Conservation (phyloP, 2,888 invertebrate genomes). For the Strigamia crassipes region DNA sequence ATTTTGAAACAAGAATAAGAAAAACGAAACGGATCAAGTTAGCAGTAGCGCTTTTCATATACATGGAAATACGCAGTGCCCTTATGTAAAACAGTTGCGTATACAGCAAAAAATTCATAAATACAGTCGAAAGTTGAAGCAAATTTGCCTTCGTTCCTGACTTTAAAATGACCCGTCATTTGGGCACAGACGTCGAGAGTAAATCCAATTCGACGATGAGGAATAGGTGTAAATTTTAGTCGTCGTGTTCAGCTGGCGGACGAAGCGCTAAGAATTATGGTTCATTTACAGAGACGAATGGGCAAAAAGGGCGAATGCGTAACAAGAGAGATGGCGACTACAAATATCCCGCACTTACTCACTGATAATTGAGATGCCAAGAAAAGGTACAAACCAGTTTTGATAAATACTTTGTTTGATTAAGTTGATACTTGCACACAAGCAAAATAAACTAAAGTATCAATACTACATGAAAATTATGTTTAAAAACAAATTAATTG, state of each 20-base stretch:
- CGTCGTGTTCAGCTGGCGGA: slow-evolving; percentile 36
- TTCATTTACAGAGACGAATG: slow-evolving; percentile 35
- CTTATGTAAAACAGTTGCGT: slow-evolving; percentile 16
- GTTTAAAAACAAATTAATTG: too few relatives aligned
- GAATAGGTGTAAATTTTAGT: slow-evolving; percentile 36
- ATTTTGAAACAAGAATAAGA: slow-evolving; percentile 11
- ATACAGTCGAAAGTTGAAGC: slow-evolving; percentile 25
- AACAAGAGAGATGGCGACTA: slow-evolving; percentile 17
- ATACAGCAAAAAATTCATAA: slow-evolving; percentile 19
- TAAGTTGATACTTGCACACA: not conserved
- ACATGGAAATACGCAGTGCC: slow-evolving; percentile 25
- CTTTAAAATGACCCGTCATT: slow-evolving; percentile 42
- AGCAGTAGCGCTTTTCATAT: slow-evolving; percentile 38
- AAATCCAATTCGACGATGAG: slow-evolving; percentile 32
- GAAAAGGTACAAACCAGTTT: not conserved
- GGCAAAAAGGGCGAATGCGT: slow-evolving; percentile 34
- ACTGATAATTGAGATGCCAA: slow-evolving; percentile 39
- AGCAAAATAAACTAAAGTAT: not conserved
- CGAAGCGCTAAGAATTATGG: slow-evolving; percentile 30
- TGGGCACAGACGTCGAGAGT: slow-evolving; percentile 10
- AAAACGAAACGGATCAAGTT: slow-evolving; percentile 32
- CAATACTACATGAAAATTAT: too few relatives aligned
- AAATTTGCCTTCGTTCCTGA: slow-evolving; percentile 33
- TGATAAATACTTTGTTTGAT: not conserved
- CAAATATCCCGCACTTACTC: slow-evolving; percentile 29